These are phyloP conservation scores for Chalcosyrphus nemorum DNA, from an alignment of 2,888 invertebrate species.

Conservation along the genomic window DNA sequence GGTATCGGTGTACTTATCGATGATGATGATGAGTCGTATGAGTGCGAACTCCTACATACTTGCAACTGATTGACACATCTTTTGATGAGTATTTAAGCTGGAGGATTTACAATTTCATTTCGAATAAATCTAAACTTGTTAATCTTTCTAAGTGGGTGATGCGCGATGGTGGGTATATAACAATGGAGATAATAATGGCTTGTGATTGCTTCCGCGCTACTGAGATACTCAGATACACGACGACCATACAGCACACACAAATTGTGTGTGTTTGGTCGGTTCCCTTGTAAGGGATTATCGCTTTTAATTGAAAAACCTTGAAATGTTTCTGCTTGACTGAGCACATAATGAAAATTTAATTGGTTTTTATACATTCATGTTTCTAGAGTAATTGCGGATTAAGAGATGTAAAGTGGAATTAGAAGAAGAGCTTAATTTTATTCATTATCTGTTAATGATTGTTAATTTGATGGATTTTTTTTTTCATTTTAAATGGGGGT, in stretches of 20 bases:
- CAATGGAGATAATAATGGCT: not conserved
- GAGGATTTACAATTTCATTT: not conserved
- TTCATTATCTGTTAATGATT: slow-evolving; percentile 28
- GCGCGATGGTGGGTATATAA: slow-evolving; percentile 15
- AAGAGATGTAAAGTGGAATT: not conserved
- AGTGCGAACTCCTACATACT: not conserved
- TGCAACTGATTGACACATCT: slow-evolving; percentile 2
- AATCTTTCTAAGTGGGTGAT: slow-evolving; percentile 40
- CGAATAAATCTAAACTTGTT: slow-evolving; percentile 2
- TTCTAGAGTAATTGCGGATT: not conserved
- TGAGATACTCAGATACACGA: not conserved
- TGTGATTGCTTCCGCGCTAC: not conserved
- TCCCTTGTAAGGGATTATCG: slow-evolving; percentile 29
- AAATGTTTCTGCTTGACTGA: slow-evolving; percentile 25
- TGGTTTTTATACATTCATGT: slow-evolving; percentile 25
- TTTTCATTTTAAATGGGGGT: too few species aligned
- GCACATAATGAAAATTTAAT: slow-evolving; percentile 39
- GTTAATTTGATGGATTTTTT: slow-evolving; percentile 16
- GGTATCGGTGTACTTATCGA: not conserved
- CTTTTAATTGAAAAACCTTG: slow-evolving; percentile 45
- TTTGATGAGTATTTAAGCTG: not conserved
- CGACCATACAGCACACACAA: not conserved
- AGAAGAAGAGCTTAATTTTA: slow-evolving; percentile 7
- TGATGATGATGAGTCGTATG: slow-evolving; percentile 7
- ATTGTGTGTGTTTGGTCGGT: not conserved